Evolutionary conservation across 2,888 invertebrate genomes (phyloP).

Genomic region (Noctua janthe): DNA sequence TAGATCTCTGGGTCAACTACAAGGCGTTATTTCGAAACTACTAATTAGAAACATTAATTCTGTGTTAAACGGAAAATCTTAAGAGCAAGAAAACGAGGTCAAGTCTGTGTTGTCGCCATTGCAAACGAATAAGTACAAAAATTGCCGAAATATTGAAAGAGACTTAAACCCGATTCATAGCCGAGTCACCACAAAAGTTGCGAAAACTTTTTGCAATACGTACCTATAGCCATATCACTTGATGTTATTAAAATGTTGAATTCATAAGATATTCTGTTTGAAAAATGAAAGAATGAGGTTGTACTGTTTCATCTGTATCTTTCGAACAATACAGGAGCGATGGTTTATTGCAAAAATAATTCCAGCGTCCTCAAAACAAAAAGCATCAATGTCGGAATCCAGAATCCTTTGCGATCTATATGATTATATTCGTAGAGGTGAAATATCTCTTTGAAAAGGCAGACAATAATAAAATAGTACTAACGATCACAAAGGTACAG

Average conservation of each 20-base stretch:
- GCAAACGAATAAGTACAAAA: conserved; percentile 54
- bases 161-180: conserved; percentile 18
- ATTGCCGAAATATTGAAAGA: conserved; percentile 59
- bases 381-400: background rate
- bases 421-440: background rate
- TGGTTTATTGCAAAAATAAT: background rate
- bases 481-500: background rate
- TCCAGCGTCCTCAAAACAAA: background rate
- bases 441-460: background rate
- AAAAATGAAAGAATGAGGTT: background rate
- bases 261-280: background rate
- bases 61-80: conserved; percentile 42
- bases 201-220: conserved; percentile 56
- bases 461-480: conserved; percentile 16
- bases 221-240: conserved; percentile 10
- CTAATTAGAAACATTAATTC: conserved; percentile 57
- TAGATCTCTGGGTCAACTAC: conserved; percentile 31
- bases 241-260: conserved; percentile 23
- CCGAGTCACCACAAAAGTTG: conserved; percentile 42
- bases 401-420: background rate
- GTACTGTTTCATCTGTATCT: background rate
- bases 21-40: conserved; percentile 34
- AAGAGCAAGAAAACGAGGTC: conserved; percentile 55
- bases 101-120: conserved; percentile 53
- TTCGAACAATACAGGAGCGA: background rate